Base-by-base conservation (phyloP, 2,113 vertebrate genomes). In the Rhea americana region DNA sequence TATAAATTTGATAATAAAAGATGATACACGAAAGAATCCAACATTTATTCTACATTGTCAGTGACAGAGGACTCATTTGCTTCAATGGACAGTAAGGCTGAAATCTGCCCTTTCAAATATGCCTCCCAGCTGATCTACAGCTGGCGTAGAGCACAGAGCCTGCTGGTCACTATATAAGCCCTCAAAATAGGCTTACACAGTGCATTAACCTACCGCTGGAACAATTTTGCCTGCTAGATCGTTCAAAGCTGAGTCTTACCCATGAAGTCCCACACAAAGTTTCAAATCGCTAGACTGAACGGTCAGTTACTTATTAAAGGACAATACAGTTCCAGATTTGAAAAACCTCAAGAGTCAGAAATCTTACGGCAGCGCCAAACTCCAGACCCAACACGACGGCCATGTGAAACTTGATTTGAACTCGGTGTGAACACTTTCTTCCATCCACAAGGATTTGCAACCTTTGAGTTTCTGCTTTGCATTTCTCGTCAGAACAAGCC, bases 381-480 rank as follows among this genome's bases (percentile, higher is more conserved):
- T 48, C 14, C 68, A 51, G 66, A 67, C 59, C 39, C 61, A 75
- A 56, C 25, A 9, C 0, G 0, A 72, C 0, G 0, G 32, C 35
- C 66, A 28, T 1, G 35, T 35, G 66, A 92, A 72, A 81, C 43
- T 41, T 21, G 30, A 74, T 80, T 74, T 87, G 55, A 63, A 56
- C 43, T 67, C 7, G 0, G 17, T 39, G n/a, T 22, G 43, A 90
- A 74, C 0, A 1, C 11, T 50, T 53, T 74, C 47, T 51, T 74
- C 56, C 61, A 35, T 21, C 74, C 72, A 67, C 65, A 45, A 0
- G 1, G 43, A 80, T 50, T 78, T 78, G 79, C 39, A 88, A 5
- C 39, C 73, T 77, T 63, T 12, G 35, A 72, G 51, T 78, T 74
- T 71, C 79, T 71, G 63, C 47, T 85, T 74, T 18, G 20, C 72